Base-by-base conservation (phyloP, 2,113 vertebrate species). In the Balaeniceps rex region DNA sequence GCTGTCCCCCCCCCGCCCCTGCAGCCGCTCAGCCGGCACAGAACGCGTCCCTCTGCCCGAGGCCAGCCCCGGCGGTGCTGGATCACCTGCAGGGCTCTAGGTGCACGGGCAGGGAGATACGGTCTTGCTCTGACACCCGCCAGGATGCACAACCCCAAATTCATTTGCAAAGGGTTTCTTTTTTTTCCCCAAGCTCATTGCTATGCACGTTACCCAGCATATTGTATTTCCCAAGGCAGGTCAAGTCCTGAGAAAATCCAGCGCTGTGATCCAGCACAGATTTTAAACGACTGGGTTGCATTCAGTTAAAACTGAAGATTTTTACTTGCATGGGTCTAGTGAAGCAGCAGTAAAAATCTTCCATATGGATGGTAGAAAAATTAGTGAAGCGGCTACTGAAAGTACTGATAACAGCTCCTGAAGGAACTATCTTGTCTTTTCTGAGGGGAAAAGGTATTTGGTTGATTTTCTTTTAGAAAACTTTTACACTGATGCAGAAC, bases 91-190 rank as follows among this genome's bases (percentile, higher is more conserved):
- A 11, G 2, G 2, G 78, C 74, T 55, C 44, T 17, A 17, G 40
- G 54, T 12, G 38, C 46, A 2, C 4, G 57, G 61, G 8, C 47
- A 12, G 2, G 1, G 42, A 9, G 54, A 19, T 14, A 2, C 4
- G 3, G 31, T 66, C 47, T 19, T 28, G 23, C 38, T 51, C 63
- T 28, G 58, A 31, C 46, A 44, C 44, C 34, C 4, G 1, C 34
- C 69, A 25, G 51, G 26, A 79, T 31, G 51, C 26, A 23, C 29
- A 7, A 80, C 14, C 33, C 42, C 42, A n/a, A 47, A 31, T 8
- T 66, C 34, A 40, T 72, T 28, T 86, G 63, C n/a, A 54, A 36
- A 83, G 47, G 21, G 11, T 33, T 51, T 29, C 5, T 38, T 57
- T 14, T 51, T 9, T 7, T 3, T 18, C 6, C 10, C 65, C 38